These are phyloP conservation scores for Dolichopus griseipennis DNA, from an alignment of 2,888 invertebrate species.

Conservation along the genomic window DNA sequence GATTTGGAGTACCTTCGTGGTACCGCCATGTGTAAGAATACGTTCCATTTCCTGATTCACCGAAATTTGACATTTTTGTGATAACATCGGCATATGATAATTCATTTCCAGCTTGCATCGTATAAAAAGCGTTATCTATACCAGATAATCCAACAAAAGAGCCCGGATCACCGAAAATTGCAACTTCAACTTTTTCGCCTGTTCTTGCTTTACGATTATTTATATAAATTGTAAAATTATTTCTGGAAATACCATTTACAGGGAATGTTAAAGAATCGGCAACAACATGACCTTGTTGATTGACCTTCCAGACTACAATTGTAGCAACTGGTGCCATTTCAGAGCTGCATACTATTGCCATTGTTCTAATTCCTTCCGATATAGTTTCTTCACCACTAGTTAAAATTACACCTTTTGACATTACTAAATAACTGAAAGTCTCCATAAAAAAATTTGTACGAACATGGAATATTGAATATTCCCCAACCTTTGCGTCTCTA, in stretches of 20 bases:
- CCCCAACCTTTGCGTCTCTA: conserved; percentile 74
- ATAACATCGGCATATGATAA: conserved; percentile 78
- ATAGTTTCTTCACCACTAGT: conserved; percentile 78
- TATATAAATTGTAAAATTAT: conserved; percentile 79
- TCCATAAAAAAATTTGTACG: conserved; percentile 85
- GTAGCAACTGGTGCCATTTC: conserved; percentile 92
- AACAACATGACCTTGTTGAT: conserved; percentile 72
- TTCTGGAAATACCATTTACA: conserved; percentile 87
- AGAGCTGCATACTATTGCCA: conserved; percentile 71
- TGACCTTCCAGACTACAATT: conserved; percentile 78
- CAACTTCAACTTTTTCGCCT: conserved; percentile 86
- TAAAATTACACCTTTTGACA: conserved; percentile 86
- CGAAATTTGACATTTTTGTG: conserved; percentile 79
- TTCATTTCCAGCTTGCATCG: conserved; percentile 89
- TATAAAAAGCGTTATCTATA: conserved; percentile 79
- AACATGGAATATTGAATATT: conserved; percentile 90
- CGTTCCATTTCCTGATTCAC: conserved; percentile 77
- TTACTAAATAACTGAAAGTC: conserved; percentile 79
- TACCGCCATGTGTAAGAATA: conserved; percentile 76
- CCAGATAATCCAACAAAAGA: conserved; percentile 88
- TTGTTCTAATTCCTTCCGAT: conserved; percentile 64
- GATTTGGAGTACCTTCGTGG: conserved; percentile 72
- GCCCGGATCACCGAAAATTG: conserved; percentile 88
- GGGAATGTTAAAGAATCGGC: conserved; percentile 94
- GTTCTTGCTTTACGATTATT: conserved; percentile 91